Evolutionary conservation across 2,113 vertebrate genomes (phyloP).

Genomic region (Macrotus californicus): DNA sequence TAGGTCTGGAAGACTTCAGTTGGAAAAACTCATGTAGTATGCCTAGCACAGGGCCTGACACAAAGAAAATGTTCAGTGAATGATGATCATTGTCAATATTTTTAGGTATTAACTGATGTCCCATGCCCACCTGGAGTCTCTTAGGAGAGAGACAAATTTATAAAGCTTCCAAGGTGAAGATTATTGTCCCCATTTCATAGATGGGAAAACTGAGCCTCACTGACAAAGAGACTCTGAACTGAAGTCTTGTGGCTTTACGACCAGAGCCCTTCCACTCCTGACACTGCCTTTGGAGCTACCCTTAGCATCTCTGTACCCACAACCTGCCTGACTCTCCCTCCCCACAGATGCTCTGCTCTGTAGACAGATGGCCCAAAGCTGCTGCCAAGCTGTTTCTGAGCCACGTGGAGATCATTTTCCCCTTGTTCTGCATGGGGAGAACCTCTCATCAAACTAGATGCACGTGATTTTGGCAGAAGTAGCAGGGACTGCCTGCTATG

Average conservation of each 20-base stretch:
- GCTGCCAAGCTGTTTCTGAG: background rate
- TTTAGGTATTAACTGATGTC: background rate
- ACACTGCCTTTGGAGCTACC: background rate
- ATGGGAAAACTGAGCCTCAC: background rate
- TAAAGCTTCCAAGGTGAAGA: background rate
- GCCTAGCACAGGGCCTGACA: background rate
- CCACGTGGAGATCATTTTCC: background rate
- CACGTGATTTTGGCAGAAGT: background rate
- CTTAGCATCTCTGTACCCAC: background rate
- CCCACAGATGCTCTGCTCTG: background rate
- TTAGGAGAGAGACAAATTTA: background rate
- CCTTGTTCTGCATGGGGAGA: background rate
- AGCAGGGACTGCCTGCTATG: background rate
- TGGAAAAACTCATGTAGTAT: fast-evolving
- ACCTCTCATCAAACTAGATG: background rate
- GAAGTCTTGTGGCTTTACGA: background rate
- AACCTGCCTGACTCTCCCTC: background rate
- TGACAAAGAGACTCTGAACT: background rate
- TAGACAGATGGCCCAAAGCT: background rate
- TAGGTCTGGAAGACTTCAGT: background rate
- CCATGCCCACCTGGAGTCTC: background rate
- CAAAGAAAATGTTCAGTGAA: background rate
- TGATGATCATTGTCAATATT: background rate
- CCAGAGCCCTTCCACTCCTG: background rate
- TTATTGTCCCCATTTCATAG: background rate